Evolutionary conservation across 1,140 invertebrate genomes (phyloP), one percentile per base, ranked within the genome.

Genomic region (Sycobia sp.): DNA sequence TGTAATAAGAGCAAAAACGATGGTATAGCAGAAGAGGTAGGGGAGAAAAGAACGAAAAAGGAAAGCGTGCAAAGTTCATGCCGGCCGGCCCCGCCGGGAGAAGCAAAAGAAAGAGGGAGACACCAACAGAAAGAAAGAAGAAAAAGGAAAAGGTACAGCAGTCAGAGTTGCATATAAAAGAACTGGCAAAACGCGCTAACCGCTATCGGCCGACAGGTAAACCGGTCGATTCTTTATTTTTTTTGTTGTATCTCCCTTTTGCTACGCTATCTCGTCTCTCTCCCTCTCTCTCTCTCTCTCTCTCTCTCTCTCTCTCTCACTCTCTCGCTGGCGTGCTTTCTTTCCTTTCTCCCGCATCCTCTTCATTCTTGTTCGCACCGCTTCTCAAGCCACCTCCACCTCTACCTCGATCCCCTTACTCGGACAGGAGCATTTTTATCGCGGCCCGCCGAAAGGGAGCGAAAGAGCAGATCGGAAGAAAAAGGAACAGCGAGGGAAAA

Each of bases 161-260:
- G n/a, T n/a, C n/a, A n/a, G 8, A 41, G 36, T 16, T 51, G 49
- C 22, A 41, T 51, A 41, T 43, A 60, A 51, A 43, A 41, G 39
- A 53, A 61, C 39, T 32, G 39, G 22, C 50, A 54, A 61, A 54
- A 61, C 22, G 50, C n/a, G 9, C n/a, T 53, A 22, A 41, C 34
- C 59, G 38, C 47, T 44, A 46, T 53, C 44, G 44, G 44, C 16
- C 18, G 62, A 68, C 66, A 73, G 66, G 65, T 68, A 74, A 73
- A 75, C 74, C 69, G 70, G 71, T 73, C 67, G 56, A 72, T 73
- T 67, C 67, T 74, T 65, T 60, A 68, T 71, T 69, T 63, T 41
- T 57, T 66, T 53, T 61, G n/a, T 59, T 62, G 32, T 53, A 39
- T 54, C 53, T 36, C 38, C 58, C 36, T 46, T 43, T 47, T 25